Evolutionary conservation across 2,888 invertebrate genomes (phyloP).

Genomic region (Ophioninae sp.): DNA sequence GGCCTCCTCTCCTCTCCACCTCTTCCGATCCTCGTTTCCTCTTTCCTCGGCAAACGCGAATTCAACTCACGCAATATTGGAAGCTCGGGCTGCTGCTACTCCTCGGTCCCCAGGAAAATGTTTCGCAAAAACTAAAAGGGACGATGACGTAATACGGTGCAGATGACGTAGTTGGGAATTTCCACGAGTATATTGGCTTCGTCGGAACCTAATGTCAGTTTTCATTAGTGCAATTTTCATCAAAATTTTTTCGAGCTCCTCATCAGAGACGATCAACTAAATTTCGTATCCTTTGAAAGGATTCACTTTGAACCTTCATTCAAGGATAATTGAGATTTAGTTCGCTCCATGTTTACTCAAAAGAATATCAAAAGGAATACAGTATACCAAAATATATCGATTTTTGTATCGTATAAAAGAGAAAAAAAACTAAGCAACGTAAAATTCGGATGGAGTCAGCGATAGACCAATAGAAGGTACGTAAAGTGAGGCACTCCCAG

Average conservation of each 20-base stretch:
- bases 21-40: conserved; percentile 21
- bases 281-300: no score
- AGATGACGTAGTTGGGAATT: neutral
- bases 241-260: no score
- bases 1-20: conserved; percentile 1
- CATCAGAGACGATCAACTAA: no score
- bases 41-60: neutral
- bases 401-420: no score
- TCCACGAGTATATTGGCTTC: conserved; percentile 19
- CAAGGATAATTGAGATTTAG: no score
- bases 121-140: conserved; percentile 23
- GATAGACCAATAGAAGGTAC: conserved; percentile 25
- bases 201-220: no score
- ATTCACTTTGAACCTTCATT: no score
- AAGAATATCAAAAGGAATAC: no score
- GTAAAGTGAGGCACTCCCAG: conserved; percentile 20
- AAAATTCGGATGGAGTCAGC: conserved; percentile 3
- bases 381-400: no score
- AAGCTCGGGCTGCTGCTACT: neutral
- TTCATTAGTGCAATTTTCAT: no score
- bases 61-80: neutral
- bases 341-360: no score
- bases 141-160: conserved; percentile 16
- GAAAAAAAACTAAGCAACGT: no score
- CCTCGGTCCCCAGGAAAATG: conserved; percentile 12